phyloP scores from a whole-genome alignment of 1,140 invertebrate species.

The Aphis craccivora region DNA sequence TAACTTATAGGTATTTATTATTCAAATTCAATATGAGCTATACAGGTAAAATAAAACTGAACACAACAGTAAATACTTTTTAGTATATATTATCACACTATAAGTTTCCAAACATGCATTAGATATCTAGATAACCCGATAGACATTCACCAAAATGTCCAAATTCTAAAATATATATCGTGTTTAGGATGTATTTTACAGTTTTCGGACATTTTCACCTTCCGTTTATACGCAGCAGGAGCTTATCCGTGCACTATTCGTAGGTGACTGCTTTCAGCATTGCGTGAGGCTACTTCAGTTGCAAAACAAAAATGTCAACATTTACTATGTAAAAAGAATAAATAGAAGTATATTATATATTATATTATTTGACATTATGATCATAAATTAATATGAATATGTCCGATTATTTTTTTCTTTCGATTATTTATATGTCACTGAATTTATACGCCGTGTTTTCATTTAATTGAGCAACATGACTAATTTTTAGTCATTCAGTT shows the following conservation, averaged over 20 bases:
- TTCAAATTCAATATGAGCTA: not conserved
- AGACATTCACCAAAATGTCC: not conserved
- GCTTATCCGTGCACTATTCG: not conserved
- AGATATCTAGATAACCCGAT: not conserved
- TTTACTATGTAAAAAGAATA: not conserved
- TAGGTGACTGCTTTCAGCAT: not conserved
- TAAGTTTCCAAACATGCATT: not conserved
- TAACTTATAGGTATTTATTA: too few relatives aligned
- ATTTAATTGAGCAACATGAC: not conserved
- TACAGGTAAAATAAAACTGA: not conserved
- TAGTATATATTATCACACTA: not conserved
- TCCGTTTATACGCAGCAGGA: not conserved
- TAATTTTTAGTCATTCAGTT: not conserved
- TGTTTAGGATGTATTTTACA: not conserved
- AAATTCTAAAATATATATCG: not conserved
- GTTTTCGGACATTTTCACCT: not conserved
- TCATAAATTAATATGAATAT: not conserved
- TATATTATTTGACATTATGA: not conserved
- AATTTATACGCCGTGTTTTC: not conserved
- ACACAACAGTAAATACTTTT: not conserved
- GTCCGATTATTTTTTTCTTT: not conserved
- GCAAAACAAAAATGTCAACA: conserved; percentile 19
- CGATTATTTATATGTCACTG: conserved; percentile 9
- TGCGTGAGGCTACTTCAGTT: not conserved
- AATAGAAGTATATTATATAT: not conserved